Base-by-base conservation (phyloP, 2,888 invertebrate genomes). In the Epistrophella euchroma region DNA sequence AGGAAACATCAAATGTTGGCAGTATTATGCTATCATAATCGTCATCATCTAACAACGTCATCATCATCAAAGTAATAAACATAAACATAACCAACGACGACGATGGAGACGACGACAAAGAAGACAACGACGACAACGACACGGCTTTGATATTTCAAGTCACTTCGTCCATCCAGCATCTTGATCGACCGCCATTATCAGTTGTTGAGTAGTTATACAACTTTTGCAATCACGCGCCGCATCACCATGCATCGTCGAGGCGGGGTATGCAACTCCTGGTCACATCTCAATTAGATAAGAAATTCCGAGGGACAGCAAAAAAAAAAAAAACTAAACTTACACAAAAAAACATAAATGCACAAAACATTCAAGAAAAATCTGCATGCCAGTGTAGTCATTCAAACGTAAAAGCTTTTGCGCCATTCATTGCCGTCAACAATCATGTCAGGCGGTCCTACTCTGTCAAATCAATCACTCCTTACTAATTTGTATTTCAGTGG, bases 401-500 rank as follows among this genome's bases (percentile, higher is more conserved):
- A 70, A 50, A 73, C 55, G 68, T 66, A 60, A 78, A 70, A 62
- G 62, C 58, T 78, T 83, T 73, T 73, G 68, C 45, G 32, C 76
- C 50, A 45, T 58, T 28, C 66, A 76, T 60, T 72, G 72, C 64
- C 76, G 70, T 81, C 81, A 71, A 70, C 81, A 64, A 73, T 85
- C 85, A 85, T 80, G 85, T 81, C 85, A 73, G 78, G 68, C 81
- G 73, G 76, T 76, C 72, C 76, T 71, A 56, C 73, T 73, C 76
- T 73, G 73, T 86, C 85, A 81, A 86, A 86, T 86, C 70, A 81
- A 86, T 86, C 85, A 86, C 76, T 85, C 76, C 25, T 68, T 76
- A 68, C 76, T 70, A 81, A 81, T 86, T 81, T 86, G 70, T 77
- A 81, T 86, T 72, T 81, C 85, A 73, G 72, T 43, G 43, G 73